Evolutionary conservation across 2,113 vertebrate genomes (phyloP).

Genomic region (Etheostoma spectabile): DNA sequence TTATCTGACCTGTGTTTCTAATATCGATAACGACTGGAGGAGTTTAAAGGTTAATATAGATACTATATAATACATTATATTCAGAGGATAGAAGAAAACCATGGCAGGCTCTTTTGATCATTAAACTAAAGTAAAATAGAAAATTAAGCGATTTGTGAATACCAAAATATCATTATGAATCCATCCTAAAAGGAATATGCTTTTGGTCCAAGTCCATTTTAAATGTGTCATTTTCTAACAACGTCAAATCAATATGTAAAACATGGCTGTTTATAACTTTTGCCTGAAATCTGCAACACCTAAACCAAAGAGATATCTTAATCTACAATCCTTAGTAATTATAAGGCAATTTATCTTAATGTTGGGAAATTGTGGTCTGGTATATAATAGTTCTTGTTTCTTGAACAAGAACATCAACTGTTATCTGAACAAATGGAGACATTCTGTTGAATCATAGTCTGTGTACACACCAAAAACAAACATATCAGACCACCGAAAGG

Average conservation of each 20-base stretch:
- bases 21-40: background rate
- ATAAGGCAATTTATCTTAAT: background rate
- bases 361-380: background rate
- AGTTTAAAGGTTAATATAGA: background rate
- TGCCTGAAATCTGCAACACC: background rate
- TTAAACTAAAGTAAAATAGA: background rate
- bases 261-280: background rate
- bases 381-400: background rate
- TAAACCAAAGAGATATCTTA: background rate
- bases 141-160: background rate
- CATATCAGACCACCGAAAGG: background rate
- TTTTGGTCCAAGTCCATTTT: background rate
- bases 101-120: background rate
- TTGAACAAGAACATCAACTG: background rate
- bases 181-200: background rate
- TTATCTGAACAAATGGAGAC: background rate
- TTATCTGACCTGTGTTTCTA: background rate
- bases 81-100: background rate
- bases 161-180: background rate
- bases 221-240: background rate
- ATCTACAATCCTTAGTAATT: background rate
- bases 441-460: background rate
- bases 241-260: background rate
- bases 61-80: background rate
- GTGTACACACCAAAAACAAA: background rate